Conservation (phyloP, 2,113 vertebrate genomes). For the Cyanistes caeruleus region DNA sequence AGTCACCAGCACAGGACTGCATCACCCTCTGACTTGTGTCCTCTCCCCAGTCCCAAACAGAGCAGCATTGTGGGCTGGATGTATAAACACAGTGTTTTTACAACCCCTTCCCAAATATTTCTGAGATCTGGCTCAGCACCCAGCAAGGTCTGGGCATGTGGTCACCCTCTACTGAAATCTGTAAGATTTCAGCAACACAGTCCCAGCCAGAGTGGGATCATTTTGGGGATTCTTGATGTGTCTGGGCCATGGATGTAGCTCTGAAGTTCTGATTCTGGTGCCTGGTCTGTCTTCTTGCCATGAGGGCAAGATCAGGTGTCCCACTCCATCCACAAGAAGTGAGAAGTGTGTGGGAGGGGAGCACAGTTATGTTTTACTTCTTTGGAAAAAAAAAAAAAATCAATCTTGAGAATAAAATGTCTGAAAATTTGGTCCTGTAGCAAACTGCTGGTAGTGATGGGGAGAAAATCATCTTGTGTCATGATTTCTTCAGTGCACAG, state of each 20-base stretch:
- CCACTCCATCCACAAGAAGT: not conserved
- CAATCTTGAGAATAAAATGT: not conserved
- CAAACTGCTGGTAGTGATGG: not conserved
- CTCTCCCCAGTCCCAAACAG: not conserved
- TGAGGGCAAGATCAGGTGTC: not conserved
- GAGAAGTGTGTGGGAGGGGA: not conserved
- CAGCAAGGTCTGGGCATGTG: not conserved
- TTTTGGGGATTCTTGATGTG: not conserved
- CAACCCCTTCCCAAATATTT: not conserved
- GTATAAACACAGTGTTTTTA: not conserved
- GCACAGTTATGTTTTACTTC: not conserved
- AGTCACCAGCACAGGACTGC: not conserved
- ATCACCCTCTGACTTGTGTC: not conserved
- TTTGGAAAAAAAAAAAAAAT: not conserved
- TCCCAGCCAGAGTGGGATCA: not conserved
- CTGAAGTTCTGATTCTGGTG: not conserved
- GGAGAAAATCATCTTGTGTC: not conserved
- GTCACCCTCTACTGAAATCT: not conserved
- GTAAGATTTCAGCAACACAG: accelerated
- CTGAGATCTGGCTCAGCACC: not conserved
- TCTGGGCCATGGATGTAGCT: not conserved
- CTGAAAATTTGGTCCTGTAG: not conserved
- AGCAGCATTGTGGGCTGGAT: not conserved
- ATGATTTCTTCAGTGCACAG: not conserved
- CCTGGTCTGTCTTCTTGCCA: not conserved